Conservation (phyloP, 2,797 vertebrate genomes). For the Dicrostonyx torquatus region DNA sequence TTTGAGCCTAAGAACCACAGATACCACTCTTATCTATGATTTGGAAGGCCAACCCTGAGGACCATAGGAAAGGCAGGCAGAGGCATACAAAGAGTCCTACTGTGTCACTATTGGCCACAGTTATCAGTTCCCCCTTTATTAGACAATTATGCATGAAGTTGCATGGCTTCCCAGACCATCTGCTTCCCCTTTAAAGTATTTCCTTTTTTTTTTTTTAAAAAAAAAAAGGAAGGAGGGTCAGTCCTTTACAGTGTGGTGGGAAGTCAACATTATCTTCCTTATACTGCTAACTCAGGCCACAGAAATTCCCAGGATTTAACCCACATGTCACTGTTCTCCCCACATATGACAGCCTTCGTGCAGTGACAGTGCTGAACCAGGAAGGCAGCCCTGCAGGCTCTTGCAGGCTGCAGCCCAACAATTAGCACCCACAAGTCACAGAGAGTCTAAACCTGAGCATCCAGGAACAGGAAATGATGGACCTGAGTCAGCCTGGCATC, state of each 20-base stretch:
- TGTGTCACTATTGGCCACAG: not conserved
- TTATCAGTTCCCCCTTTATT: not conserved
- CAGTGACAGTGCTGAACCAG: not conserved
- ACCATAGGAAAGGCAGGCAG: not conserved
- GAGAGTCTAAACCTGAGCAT: not conserved
- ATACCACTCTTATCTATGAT: not conserved
- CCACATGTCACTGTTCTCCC: not conserved
- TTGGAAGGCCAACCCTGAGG: not conserved
- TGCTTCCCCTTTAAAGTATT: conserved; percentile 38
- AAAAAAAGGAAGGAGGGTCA: not conserved
- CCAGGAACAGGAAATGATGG: not conserved
- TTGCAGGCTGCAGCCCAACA: not conserved
- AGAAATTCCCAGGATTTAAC: not conserved
- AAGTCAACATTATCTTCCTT: not conserved
- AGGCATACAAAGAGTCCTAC: not conserved
- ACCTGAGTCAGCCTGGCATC: not conserved
- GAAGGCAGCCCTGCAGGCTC: not conserved
- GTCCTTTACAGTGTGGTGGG: not conserved
- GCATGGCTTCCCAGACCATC: not conserved
- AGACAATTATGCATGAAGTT: not conserved
- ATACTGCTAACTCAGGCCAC: not conserved
- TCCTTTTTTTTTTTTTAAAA: not conserved
- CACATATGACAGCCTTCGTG: not conserved
- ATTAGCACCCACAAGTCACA: not conserved
- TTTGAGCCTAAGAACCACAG: not conserved